Base-by-base conservation (phyloP, 2,113 vertebrate genomes). In the Mobula birostris region DNA sequence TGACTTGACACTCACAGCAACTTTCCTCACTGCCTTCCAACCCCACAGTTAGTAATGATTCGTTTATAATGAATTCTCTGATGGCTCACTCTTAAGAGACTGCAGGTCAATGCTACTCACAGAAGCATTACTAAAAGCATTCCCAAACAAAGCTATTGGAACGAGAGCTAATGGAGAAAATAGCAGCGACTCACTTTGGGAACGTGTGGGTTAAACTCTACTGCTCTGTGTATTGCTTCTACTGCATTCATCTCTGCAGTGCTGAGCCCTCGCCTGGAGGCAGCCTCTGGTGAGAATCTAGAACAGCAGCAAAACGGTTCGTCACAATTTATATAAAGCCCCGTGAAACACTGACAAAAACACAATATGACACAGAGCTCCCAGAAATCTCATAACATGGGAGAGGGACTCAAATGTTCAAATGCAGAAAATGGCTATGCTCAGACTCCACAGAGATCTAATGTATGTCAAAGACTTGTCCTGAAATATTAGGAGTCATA, bases 211-310 rank as follows among this genome's bases (percentile, higher is more conserved):
- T 99, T 99, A 96, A 99, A 99, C 96, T 99, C 99, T 96, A 99
- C 99, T 24, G 99, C 99, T 98, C 99, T 98, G 96, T 99, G 99
- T 96, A 99, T 99, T 96, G 99, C 98, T 97, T 99, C 99, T 94
- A 99, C 99, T 94, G 99, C 99, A 94, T 99, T 99, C 99, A 99
- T 99, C 97, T 99, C 98, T 95, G 99, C 99, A 94, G 99, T 99
- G 96, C 98, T 99, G 96, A 99, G 97, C 74, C 99, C 99, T 96
- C 99, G 96, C 83, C 98, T 97, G 92, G 99, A 99, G 6, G 99
- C 99, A 83, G 98, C 98, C 95, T 99, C 98, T 94, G 99, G 99
- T 96, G 98, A 99, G 96, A 99, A 99, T 96, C 99, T 99, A 95
- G 90, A 94, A 95, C 96, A 96, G 95, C 95, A 94, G 97, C 95